phyloP scores from a whole-genome alignment of 2,888 invertebrate species.

The Drosophila kambysellisi region DNA sequence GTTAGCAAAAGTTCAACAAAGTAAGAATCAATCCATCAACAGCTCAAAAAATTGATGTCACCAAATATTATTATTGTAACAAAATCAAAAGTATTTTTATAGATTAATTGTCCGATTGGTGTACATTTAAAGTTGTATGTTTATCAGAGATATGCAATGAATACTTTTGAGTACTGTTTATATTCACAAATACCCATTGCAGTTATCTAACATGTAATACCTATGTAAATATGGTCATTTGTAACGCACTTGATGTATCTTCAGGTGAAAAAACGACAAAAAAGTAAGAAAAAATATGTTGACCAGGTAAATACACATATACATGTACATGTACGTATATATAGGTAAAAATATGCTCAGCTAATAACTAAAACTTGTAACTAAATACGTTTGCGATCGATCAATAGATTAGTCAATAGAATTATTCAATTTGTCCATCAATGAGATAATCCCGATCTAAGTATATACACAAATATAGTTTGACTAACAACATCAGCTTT shows the following conservation, averaged over 20 bases:
- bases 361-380: conserved; percentile 46
- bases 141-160: conserved; percentile 17
- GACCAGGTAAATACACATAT: conserved; percentile 48
- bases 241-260: conserved; percentile 28
- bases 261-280: conserved; percentile 8
- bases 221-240: conserved; percentile 12
- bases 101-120: conserved; percentile 34
- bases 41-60: conserved; percentile 42
- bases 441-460: conserved; percentile 31
- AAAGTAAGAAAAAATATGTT: conserved; percentile 26
- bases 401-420: conserved; percentile 24
- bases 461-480: conserved; percentile 36
- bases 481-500: conserved; percentile 4
- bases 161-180: neutral
- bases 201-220: conserved; percentile 1
- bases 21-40: conserved; percentile 63
- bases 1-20: conserved; percentile 78
- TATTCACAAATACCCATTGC: conserved; percentile 18
- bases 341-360: conserved; percentile 28
- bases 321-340: conserved; percentile 3
- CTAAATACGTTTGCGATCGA: conserved; percentile 51
- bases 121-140: conserved; percentile 5
- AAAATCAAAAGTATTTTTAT: conserved; percentile 10
- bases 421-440: conserved; percentile 33
- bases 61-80: conserved; percentile 18